A percentile compares a stretch with the other conserved stretches of the same genome.
phyloP scores from a whole-genome alignment of 2,113 vertebrate genomes.

The Podarcis muralis region DNA sequence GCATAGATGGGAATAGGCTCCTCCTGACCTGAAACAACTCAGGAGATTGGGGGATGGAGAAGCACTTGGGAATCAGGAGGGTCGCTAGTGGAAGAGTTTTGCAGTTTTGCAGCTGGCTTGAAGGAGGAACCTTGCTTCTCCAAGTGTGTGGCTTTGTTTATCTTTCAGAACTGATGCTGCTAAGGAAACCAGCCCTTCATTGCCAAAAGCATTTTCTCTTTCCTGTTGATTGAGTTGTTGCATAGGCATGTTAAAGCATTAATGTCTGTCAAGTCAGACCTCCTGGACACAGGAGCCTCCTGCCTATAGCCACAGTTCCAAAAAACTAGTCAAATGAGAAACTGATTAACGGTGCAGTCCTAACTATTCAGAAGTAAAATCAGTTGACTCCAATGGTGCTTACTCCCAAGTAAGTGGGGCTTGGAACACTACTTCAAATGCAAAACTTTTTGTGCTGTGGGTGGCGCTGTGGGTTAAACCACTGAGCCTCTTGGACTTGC shows the following conservation, averaged over 20 bases:
- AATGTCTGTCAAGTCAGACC: background rate
- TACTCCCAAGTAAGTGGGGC: too few relatives aligned
- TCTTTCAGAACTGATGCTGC: background rate
- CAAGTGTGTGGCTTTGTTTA: background rate
- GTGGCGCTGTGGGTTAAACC: too few relatives aligned
- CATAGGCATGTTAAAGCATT: conserved; percentile 41
- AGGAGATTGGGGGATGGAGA: background rate
- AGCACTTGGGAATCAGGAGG: background rate
- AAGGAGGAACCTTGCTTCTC: background rate
- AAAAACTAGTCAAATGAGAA: background rate
- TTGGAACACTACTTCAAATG: conserved; percentile 5
- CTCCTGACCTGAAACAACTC: background rate
- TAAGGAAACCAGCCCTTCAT: background rate
- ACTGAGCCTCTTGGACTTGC: too few relatives aligned
- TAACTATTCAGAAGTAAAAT: too few relatives aligned
- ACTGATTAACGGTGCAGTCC: background rate
- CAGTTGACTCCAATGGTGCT: too few relatives aligned
- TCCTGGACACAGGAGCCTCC: background rate
- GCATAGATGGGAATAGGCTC: background rate
- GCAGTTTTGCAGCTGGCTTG: background rate
- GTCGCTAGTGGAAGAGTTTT: background rate
- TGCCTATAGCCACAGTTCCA: background rate
- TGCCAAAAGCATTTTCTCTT: conserved; percentile 39
- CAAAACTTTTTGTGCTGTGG: background rate
- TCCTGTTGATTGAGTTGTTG: conserved; percentile 26